Conservation (phyloP, 2,113 vertebrate species). For the Cyprinus carpio region DNA sequence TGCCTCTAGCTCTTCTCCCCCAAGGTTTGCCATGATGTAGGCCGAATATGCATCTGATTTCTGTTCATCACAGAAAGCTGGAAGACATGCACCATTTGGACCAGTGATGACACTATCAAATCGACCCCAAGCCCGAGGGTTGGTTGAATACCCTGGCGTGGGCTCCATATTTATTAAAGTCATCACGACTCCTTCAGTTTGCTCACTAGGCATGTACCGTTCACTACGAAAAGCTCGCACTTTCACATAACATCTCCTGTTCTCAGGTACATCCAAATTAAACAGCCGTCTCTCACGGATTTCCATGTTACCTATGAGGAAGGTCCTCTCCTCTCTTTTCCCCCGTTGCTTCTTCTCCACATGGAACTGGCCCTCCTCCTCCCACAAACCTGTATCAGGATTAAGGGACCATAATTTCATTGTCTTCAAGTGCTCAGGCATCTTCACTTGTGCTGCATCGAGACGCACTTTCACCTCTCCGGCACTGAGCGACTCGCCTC, state of each 20-base stretch:
- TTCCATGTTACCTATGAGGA: slow-evolving; percentile 97
- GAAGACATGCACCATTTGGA: slow-evolving; percentile 88
- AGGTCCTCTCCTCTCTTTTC: slow-evolving; percentile 91
- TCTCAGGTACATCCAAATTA: slow-evolving; percentile 95
- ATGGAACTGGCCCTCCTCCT: slow-evolving; percentile 89
- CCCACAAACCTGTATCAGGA: slow-evolving; percentile 93
- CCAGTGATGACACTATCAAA: slow-evolving; percentile 94
- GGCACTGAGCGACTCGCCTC: slow-evolving; percentile 84
- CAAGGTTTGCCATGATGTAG: slow-evolving; percentile 88
- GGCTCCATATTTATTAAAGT: slow-evolving; percentile 94
- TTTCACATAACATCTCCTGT: slow-evolving; percentile 92
- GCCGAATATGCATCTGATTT: slow-evolving; percentile 87
- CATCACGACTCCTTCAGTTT: slow-evolving; percentile 90
- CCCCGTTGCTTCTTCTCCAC: slow-evolving; percentile 78
- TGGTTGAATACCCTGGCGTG: slow-evolving; percentile 85
- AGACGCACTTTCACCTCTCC: slow-evolving; percentile 91
- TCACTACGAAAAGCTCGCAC: slow-evolving; percentile 91
- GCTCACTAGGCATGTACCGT: slow-evolving; percentile 91
- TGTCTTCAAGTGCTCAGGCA: slow-evolving; percentile 83
- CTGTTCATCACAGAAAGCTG: slow-evolving; percentile 92
- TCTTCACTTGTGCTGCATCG: slow-evolving; percentile 87
- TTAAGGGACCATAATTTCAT: slow-evolving; percentile 99
- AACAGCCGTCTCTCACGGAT: slow-evolving; percentile 94
- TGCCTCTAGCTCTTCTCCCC: slow-evolving; percentile 92
- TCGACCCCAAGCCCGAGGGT: slow-evolving; percentile 95